Evolutionary conservation across 1,140 invertebrate genomes (phyloP), one percentile per base, ranked within the genome.

Genomic region (Drosophila navojoa): DNA sequence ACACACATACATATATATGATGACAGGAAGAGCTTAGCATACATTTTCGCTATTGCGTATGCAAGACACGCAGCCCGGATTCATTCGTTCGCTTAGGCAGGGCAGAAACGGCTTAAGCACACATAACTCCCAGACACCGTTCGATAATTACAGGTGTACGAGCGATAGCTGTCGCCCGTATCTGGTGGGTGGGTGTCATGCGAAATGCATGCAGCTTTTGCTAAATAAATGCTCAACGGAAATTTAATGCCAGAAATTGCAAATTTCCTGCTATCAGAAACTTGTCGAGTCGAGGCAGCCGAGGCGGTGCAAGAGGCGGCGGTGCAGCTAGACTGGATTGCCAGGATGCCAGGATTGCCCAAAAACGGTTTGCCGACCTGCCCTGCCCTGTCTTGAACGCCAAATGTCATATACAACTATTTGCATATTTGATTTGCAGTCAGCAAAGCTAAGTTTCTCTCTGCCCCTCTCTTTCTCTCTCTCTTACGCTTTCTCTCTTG

Each of bases 221-320:
- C 62, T 70, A 59, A 77, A 66, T 71, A 75, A 72, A 76, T 86
- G 81, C 59, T 47, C 42, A 64, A 59, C 81, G 81, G 81, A 85
- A 81, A 86, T 85, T 85, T 81, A 86, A 86, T 86, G 75, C 77
- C 81, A 86, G 82, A 86, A 85, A 85, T 85, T 86, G 81, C 81
- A 81, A 85, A 85, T 85, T 86, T 85, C 81, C 81, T 86, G 81
- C 52, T 86, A 85, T 85, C 81, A 85, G 69, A 84, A 81, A 77
- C 74, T 81, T 73, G 72, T 77, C 59, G 59, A 75, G 71, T 27
- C 19, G 52, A 22, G 19, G 19, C 19, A 22, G 19, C 19, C 19
- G 19, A 22, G 19, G 19, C 19, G 19, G 19, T 22, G 35, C 32
- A 29, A 64, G 35, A 5, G 5, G n/a, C 16, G 10, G 3, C 25